Percentiles rank a stretch among this genome's conserved stretches.
phyloP scores from a whole-genome alignment of 2,797 vertebrate genomes.

The Bradypus variegatus region DNA sequence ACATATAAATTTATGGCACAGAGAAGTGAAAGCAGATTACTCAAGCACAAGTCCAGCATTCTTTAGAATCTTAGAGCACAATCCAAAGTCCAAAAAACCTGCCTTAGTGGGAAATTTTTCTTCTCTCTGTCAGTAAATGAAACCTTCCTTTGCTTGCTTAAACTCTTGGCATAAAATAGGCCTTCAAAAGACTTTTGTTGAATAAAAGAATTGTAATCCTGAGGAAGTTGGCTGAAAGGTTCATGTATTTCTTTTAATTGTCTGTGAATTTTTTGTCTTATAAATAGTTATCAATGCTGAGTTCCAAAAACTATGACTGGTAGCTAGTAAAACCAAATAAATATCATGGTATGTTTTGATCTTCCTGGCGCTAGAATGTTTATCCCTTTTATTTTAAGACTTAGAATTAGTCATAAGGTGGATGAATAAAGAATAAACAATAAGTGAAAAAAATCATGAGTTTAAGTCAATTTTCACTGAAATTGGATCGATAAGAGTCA shows the following conservation, averaged over 20 bases:
- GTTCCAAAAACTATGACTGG: neutral
- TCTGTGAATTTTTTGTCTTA: neutral
- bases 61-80: neutral
- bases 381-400: neutral
- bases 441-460: neutral
- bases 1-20: neutral
- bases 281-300: neutral
- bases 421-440: neutral
- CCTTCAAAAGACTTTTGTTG: neutral
- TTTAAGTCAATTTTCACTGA: neutral
- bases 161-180: neutral
- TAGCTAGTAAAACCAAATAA: neutral
- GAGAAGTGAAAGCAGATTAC: neutral
- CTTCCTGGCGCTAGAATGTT: neutral
- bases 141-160: neutral
- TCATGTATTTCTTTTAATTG: neutral
- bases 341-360: neutral
- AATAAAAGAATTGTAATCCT: slow-evolving; percentile 6
- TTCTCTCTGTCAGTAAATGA: neutral
- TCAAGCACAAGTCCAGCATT: neutral
- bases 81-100: neutral
- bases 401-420: neutral
- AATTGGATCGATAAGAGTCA: neutral
- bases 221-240: neutral
- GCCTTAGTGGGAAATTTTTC: neutral